Conservation (phyloP, 2,113 vertebrate genomes). For the Catharus fuscescens region DNA sequence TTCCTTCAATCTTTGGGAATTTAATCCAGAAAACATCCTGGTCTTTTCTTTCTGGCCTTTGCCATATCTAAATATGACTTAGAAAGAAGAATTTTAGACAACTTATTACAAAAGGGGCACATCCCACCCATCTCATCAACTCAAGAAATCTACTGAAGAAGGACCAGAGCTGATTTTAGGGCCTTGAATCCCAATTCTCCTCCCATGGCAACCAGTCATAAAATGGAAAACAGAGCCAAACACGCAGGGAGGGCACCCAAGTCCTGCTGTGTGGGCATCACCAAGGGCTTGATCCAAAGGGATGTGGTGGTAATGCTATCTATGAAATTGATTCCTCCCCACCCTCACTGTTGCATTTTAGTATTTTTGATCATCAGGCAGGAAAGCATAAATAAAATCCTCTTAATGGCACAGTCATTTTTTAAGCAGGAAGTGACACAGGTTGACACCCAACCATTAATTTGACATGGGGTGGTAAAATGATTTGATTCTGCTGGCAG, state of each 20-base stretch:
- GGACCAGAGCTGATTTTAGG: neutral
- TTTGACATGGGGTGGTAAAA: constrained; percentile 21
- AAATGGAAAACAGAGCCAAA: constrained; percentile 1
- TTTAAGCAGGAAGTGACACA: constrained; percentile 39
- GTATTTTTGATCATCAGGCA: neutral
- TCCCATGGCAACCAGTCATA: neutral
- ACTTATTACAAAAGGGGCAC: neutral
- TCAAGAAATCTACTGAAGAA: neutral
- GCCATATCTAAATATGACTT: neutral
- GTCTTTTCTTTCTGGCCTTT: neutral
- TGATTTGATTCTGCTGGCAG: neutral
- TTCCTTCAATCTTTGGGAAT: neutral
- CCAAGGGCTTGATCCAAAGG: neutral
- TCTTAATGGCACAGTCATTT: neutral
- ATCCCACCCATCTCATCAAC: neutral
- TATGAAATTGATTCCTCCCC: neutral
- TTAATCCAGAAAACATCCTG: neutral
- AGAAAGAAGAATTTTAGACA: neutral
- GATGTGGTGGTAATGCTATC: neutral
- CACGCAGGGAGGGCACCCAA: neutral
- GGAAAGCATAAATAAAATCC: constrained; percentile 12
- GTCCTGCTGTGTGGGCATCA: neutral
- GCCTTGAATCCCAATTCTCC: neutral
- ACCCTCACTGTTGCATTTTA: constrained; percentile 1
- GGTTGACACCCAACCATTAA: constrained; percentile 59